Percentiles rank a stretch among this genome's conserved stretches.
Evolutionary conservation across 2,113 vertebrate species (phyloP).

Genomic region (Clarias macrocephalus): DNA sequence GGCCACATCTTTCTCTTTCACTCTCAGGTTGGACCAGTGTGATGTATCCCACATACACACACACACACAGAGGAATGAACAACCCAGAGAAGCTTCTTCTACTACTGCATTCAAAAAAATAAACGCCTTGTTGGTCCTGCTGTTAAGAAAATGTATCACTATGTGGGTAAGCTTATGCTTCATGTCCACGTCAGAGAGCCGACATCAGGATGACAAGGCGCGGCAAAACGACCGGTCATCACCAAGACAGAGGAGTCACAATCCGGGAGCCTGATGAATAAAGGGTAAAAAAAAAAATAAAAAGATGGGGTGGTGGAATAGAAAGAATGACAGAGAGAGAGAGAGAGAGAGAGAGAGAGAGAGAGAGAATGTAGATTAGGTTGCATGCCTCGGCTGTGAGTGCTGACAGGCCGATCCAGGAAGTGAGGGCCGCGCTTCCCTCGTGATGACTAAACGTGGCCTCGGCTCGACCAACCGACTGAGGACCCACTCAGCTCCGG

Average conservation of each 20-base stretch:
- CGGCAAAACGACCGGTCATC: slow-evolving; percentile 63
- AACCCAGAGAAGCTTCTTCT: background rate
- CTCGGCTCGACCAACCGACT: slow-evolving; percentile 35
- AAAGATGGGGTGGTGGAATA: slow-evolving; percentile 16
- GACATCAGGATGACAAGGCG: slow-evolving; percentile 65
- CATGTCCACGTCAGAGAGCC: slow-evolving; percentile 50
- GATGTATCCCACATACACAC: slow-evolving; percentile 22
- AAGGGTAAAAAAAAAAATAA: slow-evolving; percentile 6
- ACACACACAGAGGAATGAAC: slow-evolving; percentile 17
- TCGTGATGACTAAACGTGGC: slow-evolving; percentile 36
- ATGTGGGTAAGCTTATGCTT: background rate
- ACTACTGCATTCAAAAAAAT: background rate
- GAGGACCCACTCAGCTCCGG: slow-evolving; percentile 29
- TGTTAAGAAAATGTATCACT: slow-evolving; percentile 33
- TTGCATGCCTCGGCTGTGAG: slow-evolving; percentile 50
- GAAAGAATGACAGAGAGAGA: slow-evolving; percentile 20
- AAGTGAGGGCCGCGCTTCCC: slow-evolving; percentile 34
- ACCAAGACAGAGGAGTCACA: slow-evolving; percentile 70
- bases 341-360: slow-evolving; percentile 4
- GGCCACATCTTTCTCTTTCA: slow-evolving; percentile 73
- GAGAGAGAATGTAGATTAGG: slow-evolving; percentile 58
- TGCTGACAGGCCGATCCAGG: slow-evolving; percentile 48
- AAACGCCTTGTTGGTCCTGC: background rate
- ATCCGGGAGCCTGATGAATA: slow-evolving; percentile 47
- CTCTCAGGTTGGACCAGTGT: slow-evolving; percentile 55